Evolutionary conservation across 2,113 vertebrate species (phyloP), one percentile per base, ranked within the genome.

Genomic region (Megaceryle torquata): DNA sequence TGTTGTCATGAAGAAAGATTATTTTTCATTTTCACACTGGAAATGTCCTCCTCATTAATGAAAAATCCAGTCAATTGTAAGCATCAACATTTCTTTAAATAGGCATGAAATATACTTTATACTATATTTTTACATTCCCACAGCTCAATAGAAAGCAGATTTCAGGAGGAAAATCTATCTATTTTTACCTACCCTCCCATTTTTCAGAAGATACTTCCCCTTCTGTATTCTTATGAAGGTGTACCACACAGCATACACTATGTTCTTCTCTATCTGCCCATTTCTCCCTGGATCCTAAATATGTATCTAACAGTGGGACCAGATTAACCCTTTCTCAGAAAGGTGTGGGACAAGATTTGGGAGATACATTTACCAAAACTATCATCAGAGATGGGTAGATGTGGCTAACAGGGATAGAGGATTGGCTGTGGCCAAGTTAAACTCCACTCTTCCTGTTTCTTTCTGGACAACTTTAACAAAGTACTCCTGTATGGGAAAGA

Each of bases 221-320:
- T 82, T 84, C 68, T 83, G 15, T 22, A 54, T 46, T 65, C 37
- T 77, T 22, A 41, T 0, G 1, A 60, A 61, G 29, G 15, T 21
- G 24, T 4, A 63, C 5, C 28, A 71, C 4, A 4, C 5, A 37
- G 13, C 2, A 2, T 5, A 48, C 5, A 33, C 2, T 46, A 35
- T 2, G 11, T 35, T 91, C 21, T 60, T 82, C 44, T 24, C 1
- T 31, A 77, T 19, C 41, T 65, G 48, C 29, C 65, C 28, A 4
- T 26, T 65, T 35, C 31, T 68, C 15, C n/a, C 60, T 39, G 31
- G 28, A 80, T 67, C 41, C 67, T 50, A 87, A 92, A 87, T 5
- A 9, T 1, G 0, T 28, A 50, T 9, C 6, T 46, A 70, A 41
- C 6, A 44, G 15, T 6, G 13, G 51, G 22, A 76, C 15, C 9